Base-by-base conservation (phyloP, 2,797 vertebrate species). In the Danio jaintianensis region DNA sequence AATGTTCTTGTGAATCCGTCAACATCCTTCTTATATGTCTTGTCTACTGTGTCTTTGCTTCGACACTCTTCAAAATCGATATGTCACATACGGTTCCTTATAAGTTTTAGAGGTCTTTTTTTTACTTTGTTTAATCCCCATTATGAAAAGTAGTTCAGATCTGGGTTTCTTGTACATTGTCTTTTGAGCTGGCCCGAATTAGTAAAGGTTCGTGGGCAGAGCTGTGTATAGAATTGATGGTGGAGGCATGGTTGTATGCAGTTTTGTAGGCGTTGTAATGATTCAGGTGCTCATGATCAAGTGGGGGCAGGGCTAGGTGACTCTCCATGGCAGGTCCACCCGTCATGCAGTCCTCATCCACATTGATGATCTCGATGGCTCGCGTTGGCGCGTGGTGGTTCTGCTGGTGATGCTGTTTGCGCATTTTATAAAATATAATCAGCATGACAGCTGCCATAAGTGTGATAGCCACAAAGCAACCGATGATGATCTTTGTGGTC, bases 121-220 rank as follows among this genome's bases (percentile, higher is more conserved):
- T 71, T 36, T 50, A 36, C 87, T 93, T 55, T 4, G 85, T 86
- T 92, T 91, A 87, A 91, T 89, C 91, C 78, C 92, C 90, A 91
- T 89, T 92, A 91, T 92, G 91, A 90, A 95, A 93, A 89, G 92
- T 82, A 89, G 90, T 78, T 98, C 90, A 99, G 91, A 99, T 99
- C 86, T 99, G 98, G 93, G 98, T 99, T 96, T 99, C 98, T 96
- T 99, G 98, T 90, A 99, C 98, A 95, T 99, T 99, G 96, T 99
- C 98, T 96, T 99, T 99, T 53, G 98, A 99, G 93, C 96, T 98
- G 92, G 98, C 97, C 94, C 98, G 96, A 91, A 99, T 99, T 97
- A 99, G 94, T 95, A 99, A 98, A 95, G 98, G 98, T 98, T 99
- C 98, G 93, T 99, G 98, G 94, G 96, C 98, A 85, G 98, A 99